Evolutionary conservation across 2,113 vertebrate species (phyloP), one percentile per base, ranked within the genome.

Genomic region (Calcarius ornatus): DNA sequence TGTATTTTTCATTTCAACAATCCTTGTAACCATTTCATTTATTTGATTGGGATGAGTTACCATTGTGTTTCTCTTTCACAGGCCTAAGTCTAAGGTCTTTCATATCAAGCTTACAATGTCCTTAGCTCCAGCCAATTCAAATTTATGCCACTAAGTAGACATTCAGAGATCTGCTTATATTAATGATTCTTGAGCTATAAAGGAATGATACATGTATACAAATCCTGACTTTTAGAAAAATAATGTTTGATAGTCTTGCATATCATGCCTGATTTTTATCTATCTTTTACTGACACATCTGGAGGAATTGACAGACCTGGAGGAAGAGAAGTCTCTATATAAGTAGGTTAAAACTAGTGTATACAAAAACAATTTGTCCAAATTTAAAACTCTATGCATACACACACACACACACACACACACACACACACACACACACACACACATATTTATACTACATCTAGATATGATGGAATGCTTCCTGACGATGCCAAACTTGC

Each of bases 391-490:
- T 20, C 24, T 17, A 7, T 61, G 15, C 1, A 50, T 6, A 51
- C 9, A 48, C 8, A 48, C 14, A 50, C 3, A 50, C 2, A 53
- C 1, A 20, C 1, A 54, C 21, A 15, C 12, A 33, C n/a, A n/a
- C n/a, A n/a, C n/a, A n/a, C n/a, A 50, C 4, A 51, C 9, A 48
- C 8, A 48, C 14, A 50, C 3, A 50, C 2, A 53, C 1, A 20
- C 1, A 54, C 21, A 15, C 12, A 33, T 3, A 57, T 38, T 33
- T 70, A 57, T 30, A 50, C 12, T 57, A n/a, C 21, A 63, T 51
- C 14, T 63, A 59, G 40, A 61, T 42, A 4, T 60, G 22, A 45
- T 40, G 27, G 27, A 66, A 65, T 50, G 5, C 48, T 95, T 76
- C 56, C 59, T 70, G 35, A 83, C 78, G 43, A 56, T 47, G 19